Evolutionary conservation across 2,888 invertebrate genomes (phyloP), one percentile per base, ranked within the genome.

Genomic region (Nymphalis urticae): DNA sequence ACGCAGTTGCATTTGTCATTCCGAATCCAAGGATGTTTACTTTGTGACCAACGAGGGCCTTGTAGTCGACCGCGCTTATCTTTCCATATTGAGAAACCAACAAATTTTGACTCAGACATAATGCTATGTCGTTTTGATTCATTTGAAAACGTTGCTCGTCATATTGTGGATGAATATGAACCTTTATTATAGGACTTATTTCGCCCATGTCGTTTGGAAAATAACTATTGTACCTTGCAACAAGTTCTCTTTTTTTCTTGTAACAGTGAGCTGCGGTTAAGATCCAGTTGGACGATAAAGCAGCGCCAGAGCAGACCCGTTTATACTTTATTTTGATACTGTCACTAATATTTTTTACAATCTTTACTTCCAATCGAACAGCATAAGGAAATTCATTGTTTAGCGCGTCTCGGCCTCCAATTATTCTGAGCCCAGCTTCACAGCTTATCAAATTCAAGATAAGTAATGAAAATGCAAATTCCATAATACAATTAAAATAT

Each of bases 241-340:
- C 50, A 5, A 19, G n/a, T 48, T 24, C 42, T 4, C 17, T 10
- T 1, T 64, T 3, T 32, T 63, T 36, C 3, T 16, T n/a, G 54
- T 24, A 10, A 17, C 64, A 64, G 48, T 64, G 64, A 3, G 58
- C 64, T 48, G 64, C 64, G 13, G 64, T 56, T 36, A 64, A 8
- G 2, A 56, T 48, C 58, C 64, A 64, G 1, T 17, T 21, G 13
- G 48, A 53, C 10, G 56, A 21, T 19, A 64, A 1, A 13, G 64
- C 64, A 19, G 64, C 17, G 27, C 64, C 64, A n/a, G 64, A 56
- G 16, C 64, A 64, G 42, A 47, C 3, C 13, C 0, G 13, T 13
- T n/a, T n/a, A n/a, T n/a, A n/a, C n/a, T n/a, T n/a, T n/a, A 4
- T 13, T 0, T 0, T 4, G 1, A 3, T 42, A 13, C 13, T 13